Percentiles rank a stretch among this genome's conserved stretches.
Evolutionary conservation across 2,888 invertebrate genomes (phyloP).

Genomic region (Synanthedon andrenaeformis): DNA sequence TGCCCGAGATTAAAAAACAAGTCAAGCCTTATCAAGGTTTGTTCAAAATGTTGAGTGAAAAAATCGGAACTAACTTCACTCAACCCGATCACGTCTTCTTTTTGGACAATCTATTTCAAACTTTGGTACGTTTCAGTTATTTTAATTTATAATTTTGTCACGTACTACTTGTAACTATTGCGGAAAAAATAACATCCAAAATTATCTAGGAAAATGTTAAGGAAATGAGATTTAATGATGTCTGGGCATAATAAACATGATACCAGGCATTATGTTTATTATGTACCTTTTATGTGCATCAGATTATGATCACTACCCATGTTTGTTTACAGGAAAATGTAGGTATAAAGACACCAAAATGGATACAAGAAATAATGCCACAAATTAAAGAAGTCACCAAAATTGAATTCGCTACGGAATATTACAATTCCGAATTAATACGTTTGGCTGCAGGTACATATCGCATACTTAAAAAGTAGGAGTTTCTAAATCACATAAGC

Average conservation of each 20-base stretch:
- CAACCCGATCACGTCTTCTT: conserved; percentile 52
- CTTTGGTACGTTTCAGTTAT: conserved; percentile 36
- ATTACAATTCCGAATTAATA: conserved; percentile 40
- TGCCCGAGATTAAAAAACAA: conserved; percentile 31
- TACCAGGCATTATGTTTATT: background rate
- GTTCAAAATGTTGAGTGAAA: conserved; percentile 30
- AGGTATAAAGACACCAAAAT: conserved; percentile 39
- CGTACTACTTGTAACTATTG: background rate
- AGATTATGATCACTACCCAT: background rate
- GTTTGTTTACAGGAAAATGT: conserved; percentile 48
- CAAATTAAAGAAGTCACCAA: conserved; percentile 55
- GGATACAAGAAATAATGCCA: conserved; percentile 48
- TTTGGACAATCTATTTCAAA: conserved; percentile 59
- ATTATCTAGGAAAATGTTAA: too few relatives aligned
- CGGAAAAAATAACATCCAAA: too few relatives aligned
- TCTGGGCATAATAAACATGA: too few relatives aligned
- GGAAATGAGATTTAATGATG: too few relatives aligned
- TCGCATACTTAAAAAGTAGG: background rate
- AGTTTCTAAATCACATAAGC: background rate
- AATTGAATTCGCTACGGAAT: conserved; percentile 50
- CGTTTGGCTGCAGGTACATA: conserved; percentile 42
- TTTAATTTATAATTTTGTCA: background rate
- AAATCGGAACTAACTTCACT: conserved; percentile 46
- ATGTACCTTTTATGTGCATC: background rate
- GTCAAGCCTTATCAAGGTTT: conserved; percentile 36